These are phyloP conservation scores for Coptodon bakossiorum DNA, from an alignment of 2,113 vertebrate species.

Conservation along the genomic window DNA sequence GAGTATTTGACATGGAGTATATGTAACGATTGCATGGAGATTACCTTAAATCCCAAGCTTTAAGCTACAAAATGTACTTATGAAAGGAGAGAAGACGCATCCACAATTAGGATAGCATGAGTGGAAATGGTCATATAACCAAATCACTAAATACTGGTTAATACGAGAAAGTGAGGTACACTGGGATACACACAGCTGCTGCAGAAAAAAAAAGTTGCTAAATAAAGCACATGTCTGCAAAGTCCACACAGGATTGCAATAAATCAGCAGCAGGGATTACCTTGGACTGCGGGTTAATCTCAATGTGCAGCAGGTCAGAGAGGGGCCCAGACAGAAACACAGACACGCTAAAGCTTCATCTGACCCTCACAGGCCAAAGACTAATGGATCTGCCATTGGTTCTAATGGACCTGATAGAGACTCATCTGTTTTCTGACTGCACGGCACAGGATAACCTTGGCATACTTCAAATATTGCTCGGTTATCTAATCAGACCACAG, in stretches of 20 bases:
- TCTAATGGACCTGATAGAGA: background rate
- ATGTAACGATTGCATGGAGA: background rate
- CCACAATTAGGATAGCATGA: background rate
- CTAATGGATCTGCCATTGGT: background rate
- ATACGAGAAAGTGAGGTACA: background rate
- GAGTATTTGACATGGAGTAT: background rate
- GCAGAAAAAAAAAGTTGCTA: background rate
- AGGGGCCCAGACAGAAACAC: slow-evolving; percentile 10
- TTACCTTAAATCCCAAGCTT: background rate
- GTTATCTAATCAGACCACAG: background rate
- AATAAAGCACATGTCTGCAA: slow-evolving; percentile 1
- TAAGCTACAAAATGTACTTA: background rate
- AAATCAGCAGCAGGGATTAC: slow-evolving; percentile 57
- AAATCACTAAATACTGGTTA: background rate
- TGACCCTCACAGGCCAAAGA: background rate
- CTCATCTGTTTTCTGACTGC: background rate
- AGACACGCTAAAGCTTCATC: slow-evolving; percentile 23
- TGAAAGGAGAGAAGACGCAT: background rate
- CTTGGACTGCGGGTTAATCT: slow-evolving; percentile 47
- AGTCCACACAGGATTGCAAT: slow-evolving; percentile 22
- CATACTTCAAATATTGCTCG: background rate
- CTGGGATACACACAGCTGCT: background rate
- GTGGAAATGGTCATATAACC: background rate
- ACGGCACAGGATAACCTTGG: background rate
- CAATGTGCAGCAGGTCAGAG: slow-evolving; percentile 1